Evolutionary conservation across 2,888 invertebrate genomes (phyloP).

Genomic region (Epsilonema sp.): DNA sequence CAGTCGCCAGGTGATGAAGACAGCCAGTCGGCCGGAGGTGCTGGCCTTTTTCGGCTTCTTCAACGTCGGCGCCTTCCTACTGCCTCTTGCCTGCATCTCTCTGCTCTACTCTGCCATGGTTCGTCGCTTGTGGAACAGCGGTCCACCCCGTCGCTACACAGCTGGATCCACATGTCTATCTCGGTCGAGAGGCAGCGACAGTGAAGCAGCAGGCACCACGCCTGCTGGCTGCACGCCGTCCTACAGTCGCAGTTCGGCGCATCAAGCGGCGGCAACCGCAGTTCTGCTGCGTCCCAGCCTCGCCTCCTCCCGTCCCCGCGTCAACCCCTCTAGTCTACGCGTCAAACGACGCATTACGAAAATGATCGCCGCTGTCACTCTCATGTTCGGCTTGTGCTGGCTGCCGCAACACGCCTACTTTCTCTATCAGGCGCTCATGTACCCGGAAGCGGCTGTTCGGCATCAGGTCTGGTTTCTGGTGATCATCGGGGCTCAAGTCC

Average conservation of each 20-base stretch:
- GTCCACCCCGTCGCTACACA: background rate
- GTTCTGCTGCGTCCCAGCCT: background rate
- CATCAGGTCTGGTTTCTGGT: too few species aligned
- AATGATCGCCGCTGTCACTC: background rate
- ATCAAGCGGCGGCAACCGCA: too few species aligned
- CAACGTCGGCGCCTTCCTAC: constrained; percentile 60
- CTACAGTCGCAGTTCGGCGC: too few species aligned
- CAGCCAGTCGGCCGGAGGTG: background rate
- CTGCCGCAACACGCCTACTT: background rate
- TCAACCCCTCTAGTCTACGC: background rate
- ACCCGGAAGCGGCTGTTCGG: too few species aligned
- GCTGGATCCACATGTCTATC: too few species aligned
- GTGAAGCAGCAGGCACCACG: too few species aligned
- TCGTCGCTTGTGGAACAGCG: constrained; percentile 50
- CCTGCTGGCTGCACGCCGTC: background rate
- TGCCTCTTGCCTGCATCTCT: constrained; percentile 61
- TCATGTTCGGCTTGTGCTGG: background rate
- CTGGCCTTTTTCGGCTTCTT: constrained; percentile 44
- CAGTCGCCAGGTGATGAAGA: background rate
- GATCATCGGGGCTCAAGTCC: too few species aligned
- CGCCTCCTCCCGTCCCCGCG: background rate
- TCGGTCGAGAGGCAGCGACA: too few species aligned
- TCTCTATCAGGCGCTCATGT: background rate
- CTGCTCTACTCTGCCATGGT: constrained; percentile 69
- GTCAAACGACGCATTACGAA: background rate